Base-by-base conservation (phyloP, 2,797 vertebrate species). In the Artibeus lituratus region DNA sequence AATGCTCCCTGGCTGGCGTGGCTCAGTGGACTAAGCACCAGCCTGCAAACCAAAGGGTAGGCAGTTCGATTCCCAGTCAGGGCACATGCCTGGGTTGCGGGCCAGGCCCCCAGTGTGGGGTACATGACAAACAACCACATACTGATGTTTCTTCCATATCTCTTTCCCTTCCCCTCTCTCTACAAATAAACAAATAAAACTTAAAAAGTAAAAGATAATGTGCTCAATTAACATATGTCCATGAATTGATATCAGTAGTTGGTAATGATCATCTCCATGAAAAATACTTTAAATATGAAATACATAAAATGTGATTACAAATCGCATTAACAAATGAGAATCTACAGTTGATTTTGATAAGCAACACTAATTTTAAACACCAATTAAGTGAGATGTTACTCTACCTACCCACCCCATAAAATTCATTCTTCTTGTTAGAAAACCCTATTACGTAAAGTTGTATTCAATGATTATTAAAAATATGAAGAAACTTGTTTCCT, bases 271-370 rank as follows among this genome's bases (percentile, higher is more conserved):
- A 67, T 24, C 15, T 85, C 16, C 7, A 4, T 44, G 14, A 69
- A 92, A 87, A 87, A 32, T 11, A 37, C 19, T 87, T 95, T 57
- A 39, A 81, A 73, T 49, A 91, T 67, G 10, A 91, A 94, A 78
- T 19, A 78, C 10, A 7, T 29, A 55, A 84, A 90, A 65, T 55
- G 5, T 81, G 55, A 81, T 53, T 74, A 86, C 8, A 78, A 12
- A 42, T 32, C 11, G 55, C 10, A 35, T 57, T 81, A 93, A 81
- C 15, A 57, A 15, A 85, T 32, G 2, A 78, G 89, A 62, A 72
- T n/a, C 1, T 81, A 8, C 24, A n/a, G 70, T n/a, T 42, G 42
- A 77, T 91, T 83, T 91, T 82, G 39, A 62, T 2, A 88, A n/a
- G 4, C 9, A 91, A 77, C 11, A 83, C 19, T 74, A 67, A 22